Evolutionary conservation across 2,113 vertebrate genomes (phyloP), one percentile per base, ranked within the genome.

Genomic region (Brachyhypopomus gauderio): DNA sequence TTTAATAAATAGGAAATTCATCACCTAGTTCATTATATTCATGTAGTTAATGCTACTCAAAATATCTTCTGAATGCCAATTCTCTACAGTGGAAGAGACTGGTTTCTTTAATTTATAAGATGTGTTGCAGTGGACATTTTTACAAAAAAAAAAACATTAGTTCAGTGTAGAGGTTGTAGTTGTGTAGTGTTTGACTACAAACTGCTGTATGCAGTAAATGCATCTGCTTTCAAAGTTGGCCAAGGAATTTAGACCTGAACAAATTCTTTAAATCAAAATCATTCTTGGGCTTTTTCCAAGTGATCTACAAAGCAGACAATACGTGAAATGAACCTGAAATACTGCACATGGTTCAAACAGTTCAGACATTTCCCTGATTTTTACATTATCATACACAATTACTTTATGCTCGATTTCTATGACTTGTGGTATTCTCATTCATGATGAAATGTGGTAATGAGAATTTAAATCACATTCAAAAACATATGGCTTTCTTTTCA

Each of bases 291-390:
- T 79, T 14, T 63, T 62, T 34, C 11, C 30, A 79, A 23, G 27
- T 25, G 63, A 75, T 22, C 64, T n/a, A 41, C 78, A 73, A 72
- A 66, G 60, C 25, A 22, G 30, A 69, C 66, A 4, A 36, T 11
- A 9, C 72, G 63, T 9, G 58, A 79, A 45, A 3, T 1, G 45
- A 64, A 27, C 48, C 36, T 73, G 71, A 30, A 60, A 52, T 60
- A 7, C 2, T 66, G 45, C 58, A 67, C 56, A 69, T 38, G 34
- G 41, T 30, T 22, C 38, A 72, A 76, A 25, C 36, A 62, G 9
- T 72, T 20, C 45, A 41, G 5, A 5, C 45, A 52, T 52, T 52
- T 52, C 45, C 12, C 45, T 52, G 11, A 52, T 52, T 52, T 52
- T 52, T 11, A 8, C 45, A 52, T 12, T 8, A 14, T 12, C 9